These are phyloP conservation scores for Cenopis cana DNA, from an alignment of 2,888 invertebrate genomes.

Conservation along the genomic window DNA sequence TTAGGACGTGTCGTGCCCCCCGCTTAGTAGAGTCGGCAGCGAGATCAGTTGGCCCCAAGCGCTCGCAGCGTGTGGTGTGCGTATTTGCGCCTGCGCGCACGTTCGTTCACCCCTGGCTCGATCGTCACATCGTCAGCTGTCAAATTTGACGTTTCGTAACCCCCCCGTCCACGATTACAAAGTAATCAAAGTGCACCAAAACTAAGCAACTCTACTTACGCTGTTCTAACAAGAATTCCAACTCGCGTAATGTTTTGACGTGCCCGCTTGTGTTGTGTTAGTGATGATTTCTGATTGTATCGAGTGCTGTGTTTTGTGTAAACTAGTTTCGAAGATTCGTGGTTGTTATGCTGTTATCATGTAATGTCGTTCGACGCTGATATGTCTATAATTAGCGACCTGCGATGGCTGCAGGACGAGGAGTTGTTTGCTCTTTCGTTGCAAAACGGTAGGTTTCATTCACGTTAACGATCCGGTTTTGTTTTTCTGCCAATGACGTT, in stretches of 20 bases:
- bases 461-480: slow-evolving; percentile 43
- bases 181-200: slow-evolving; percentile 36
- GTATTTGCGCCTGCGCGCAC: slow-evolving; percentile 40
- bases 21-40: slow-evolving; percentile 54
- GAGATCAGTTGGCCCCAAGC: slow-evolving; percentile 44
- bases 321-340: slow-evolving; percentile 57
- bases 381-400: slow-evolving; percentile 82
- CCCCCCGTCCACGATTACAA: slow-evolving; percentile 56
- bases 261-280: slow-evolving; percentile 69
- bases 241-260: slow-evolving; percentile 63
- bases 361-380: slow-evolving; percentile 79
- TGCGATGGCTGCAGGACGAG: slow-evolving; percentile 81
- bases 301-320: slow-evolving; percentile 60
- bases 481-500: slow-evolving; percentile 44
- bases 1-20: slow-evolving; percentile 72
- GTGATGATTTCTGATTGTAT: slow-evolving; percentile 53
- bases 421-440: slow-evolving; percentile 80
- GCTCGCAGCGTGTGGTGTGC: slow-evolving; percentile 38
- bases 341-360: slow-evolving; percentile 72
- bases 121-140: slow-evolving; percentile 73
- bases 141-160: slow-evolving; percentile 75
- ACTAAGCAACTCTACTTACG: slow-evolving; percentile 47
- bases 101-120: slow-evolving; percentile 44
- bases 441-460: slow-evolving; percentile 77
- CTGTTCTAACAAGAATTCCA: slow-evolving; percentile 54